Evolutionary conservation across 2,797 vertebrate genomes (phyloP), one percentile per base, ranked within the genome.

Genomic region (Selene dorsalis): DNA sequence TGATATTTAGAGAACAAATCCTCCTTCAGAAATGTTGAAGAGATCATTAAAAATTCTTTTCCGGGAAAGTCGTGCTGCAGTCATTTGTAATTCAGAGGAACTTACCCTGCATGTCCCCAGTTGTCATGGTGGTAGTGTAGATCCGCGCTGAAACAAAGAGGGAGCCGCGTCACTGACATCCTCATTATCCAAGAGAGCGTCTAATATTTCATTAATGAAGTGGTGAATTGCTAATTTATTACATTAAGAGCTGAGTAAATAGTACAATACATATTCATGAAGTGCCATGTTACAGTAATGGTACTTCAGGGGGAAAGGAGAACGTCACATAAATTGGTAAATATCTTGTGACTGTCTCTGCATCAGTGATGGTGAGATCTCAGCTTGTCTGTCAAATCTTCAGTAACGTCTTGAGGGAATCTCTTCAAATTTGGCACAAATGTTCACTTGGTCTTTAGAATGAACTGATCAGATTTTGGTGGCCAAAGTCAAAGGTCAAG

Each of bases 111-210:
- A 87, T 78, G 89, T 99, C 98, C 83, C 94, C 95, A 0, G 95
- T 97, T n/a, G 97, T 98, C 94, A 96, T 92, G 26, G 94, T 22
- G 8, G 97, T 98, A 73, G 97, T 98, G 89, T 96, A 88, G 91
- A 99, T 96, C 90, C 97, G 95, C 13, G 96, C 98, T 99, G 95
- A 75, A 90, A 91, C 83, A 82, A 79, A 85, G 69, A 77, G 55
- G 73, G 77, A 81, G 77, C 47, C 0, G 55, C 22, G 64, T 86
- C 82, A 89, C 82, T 84, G 78, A 81, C 76, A 64, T 47, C 74
- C 87, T 88, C 77, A 56, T 82, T 86, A 83, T 84, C 75, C 66
- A 22, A 71, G 26, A 63, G 56, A 63, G 79, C 48, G 4, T 70
- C 73, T 84, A 32, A 87, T 85, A 75, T 77, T 81, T 79, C 56